Evolutionary conservation across 2,888 invertebrate genomes (phyloP), one percentile per base, ranked within the genome.

Genomic region (Leptothorax acervorum): DNA sequence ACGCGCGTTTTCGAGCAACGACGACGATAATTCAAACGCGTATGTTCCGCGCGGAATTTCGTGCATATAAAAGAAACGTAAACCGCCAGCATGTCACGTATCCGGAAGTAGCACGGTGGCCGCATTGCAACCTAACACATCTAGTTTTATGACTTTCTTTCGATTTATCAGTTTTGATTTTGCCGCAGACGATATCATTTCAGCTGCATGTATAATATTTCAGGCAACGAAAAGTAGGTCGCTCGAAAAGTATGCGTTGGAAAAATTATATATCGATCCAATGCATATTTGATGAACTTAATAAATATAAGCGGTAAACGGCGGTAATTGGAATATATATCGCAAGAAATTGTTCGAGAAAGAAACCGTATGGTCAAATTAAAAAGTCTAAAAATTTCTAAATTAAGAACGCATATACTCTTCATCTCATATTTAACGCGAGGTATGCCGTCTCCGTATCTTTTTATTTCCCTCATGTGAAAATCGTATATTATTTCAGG

Each of bases 211-310:
- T 81, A 35, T 35, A 35, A 35, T 35, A 79, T 71, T 79, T 71
- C 51, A 39, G 12, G 45, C 39, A 28, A 8, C 53, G n/a, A 78
- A 60, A 79, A 71, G 18, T 70, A n/a, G 57, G 70, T 79, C 71
- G 48, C 31, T 28, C 31, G 45, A 55, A 78, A n/a, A 15, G 11
- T 51, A 23, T 6, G 23, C 23, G n/a, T 35, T 45, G 18, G 12
- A 12, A 39, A 39, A 48, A 73, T 48, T 39, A 23, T 23, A 23
- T 23, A 39, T 62, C 60, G 60, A 71, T 45, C 35, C 23, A 39
- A 79, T 71, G 12, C 12, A 18, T 45, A 68, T 9, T 60, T 12
- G 73, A 60, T 39, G 18, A 62, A 28, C 12, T 57, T 57, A 23
- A 48, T 60, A 48, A 60, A 39, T 60, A 60, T 71, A 62, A 73